These are phyloP conservation scores for Alsophila aescularia DNA, from an alignment of 2,888 invertebrate genomes.

Conservation along the genomic window DNA sequence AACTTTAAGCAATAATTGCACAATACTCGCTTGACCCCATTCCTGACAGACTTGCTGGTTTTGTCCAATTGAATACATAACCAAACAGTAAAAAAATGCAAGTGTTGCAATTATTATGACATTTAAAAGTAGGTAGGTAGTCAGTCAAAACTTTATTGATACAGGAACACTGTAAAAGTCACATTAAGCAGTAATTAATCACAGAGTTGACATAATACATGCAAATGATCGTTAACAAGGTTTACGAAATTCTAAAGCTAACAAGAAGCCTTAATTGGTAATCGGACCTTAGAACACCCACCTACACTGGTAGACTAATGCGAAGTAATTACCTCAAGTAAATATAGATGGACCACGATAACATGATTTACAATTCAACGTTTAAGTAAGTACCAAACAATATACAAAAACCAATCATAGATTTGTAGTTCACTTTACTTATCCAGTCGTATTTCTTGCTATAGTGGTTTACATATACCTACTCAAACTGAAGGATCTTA, in stretches of 20 bases:
- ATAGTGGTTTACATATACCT: no score
- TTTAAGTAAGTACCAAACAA: no score
- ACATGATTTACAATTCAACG: no score
- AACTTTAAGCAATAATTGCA: slow-evolving; percentile 7
- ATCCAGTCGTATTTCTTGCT: no score
- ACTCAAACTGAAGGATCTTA: no score
- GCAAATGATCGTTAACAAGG: slow-evolving; percentile 51
- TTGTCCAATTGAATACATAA: not conserved
- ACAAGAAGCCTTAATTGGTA: slow-evolving; percentile 51
- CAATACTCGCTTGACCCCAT: slow-evolving; percentile 1
- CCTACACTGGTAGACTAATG: slow-evolving; percentile 13
- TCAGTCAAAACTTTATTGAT: slow-evolving; percentile 5
- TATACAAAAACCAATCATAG: no score
- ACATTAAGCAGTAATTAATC: slow-evolving; percentile 38
- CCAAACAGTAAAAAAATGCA: no score
- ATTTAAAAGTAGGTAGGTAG: not conserved
- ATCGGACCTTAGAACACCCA: slow-evolving; percentile 55
- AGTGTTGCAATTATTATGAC: not conserved
- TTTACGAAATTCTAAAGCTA: slow-evolving; percentile 58
- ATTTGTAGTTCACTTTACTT: no score
- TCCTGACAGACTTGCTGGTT: not conserved
- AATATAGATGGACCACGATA: no score
- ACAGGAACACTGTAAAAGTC: slow-evolving; percentile 23
- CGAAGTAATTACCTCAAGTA: no score
- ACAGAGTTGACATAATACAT: slow-evolving; percentile 48